Base-by-base conservation (phyloP, 2,888 invertebrate species). In the Saturnia pavonia region DNA sequence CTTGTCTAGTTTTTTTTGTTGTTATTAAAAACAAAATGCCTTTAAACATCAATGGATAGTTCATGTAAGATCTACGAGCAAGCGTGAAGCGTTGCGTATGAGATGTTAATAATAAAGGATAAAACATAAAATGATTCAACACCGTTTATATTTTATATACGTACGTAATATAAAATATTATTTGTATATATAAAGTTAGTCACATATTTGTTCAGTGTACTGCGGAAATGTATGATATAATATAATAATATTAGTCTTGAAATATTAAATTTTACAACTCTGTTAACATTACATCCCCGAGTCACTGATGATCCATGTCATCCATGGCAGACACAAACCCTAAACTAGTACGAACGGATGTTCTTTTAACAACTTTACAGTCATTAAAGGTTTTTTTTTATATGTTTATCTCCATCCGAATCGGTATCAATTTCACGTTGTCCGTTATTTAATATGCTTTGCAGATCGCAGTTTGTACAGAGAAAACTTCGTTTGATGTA, bases 21-120 rank as follows among this genome's bases (percentile, higher is more conserved):
- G 7, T n/a, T 7, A 6, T 7, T n/a, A 27, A 27, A 27, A 6
- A 60, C 57, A 40, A 65, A 65, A 40, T 65, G 40, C 65, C 65
- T 65, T 65, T 65, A 65, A 65, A 65, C 16, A 27, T 19, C 22
- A 40, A 40, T 40, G 1, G 19, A 40, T 65, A 65, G 0, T 40
- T 40, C 19, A 65, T 65, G 40, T 40, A 65, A 60, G 14, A n/a
- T 22, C 65, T 65, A 65, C 65, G 40, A 40, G 40, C 40, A 40
- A 65, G 65, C 65, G 16, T 40, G 65, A 65, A 40, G 65, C 40
- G n/a, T 65, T 65, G 65, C 65, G 19, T 65, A 65, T 65, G 65
- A 65, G 8, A 65, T 65, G 65, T 65, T 19, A 65, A 40, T 65
- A 19, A n/a, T 60, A 60, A 65, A 65, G 19, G 19, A 65, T 12